phyloP scores from a whole-genome alignment of 2,888 invertebrate species.

The Latrodectus elegans region DNA sequence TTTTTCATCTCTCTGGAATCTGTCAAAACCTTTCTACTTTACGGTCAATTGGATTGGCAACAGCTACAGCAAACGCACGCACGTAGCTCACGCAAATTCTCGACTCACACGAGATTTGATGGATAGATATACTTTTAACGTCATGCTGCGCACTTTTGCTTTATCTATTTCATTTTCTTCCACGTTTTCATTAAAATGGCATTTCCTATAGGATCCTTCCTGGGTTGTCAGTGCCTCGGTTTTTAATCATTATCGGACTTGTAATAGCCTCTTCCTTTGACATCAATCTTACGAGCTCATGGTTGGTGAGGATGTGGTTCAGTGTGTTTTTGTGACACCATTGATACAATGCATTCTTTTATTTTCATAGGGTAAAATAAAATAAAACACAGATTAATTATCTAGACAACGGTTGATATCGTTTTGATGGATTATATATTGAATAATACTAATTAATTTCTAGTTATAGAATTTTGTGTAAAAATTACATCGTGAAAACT shows the following conservation, averaged over 20 bases:
- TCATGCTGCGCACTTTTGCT: slow-evolving; percentile 13
- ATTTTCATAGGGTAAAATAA: neutral
- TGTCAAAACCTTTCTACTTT: slow-evolving; percentile 54
- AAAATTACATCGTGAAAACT: no score
- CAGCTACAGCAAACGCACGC: slow-evolving; percentile 23
- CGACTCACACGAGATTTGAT: slow-evolving; percentile 59
- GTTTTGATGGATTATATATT: no score
- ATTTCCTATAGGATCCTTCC: slow-evolving; percentile 21
- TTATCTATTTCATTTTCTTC: neutral
- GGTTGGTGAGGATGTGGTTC: slow-evolving; percentile 23
- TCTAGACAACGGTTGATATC: no score
- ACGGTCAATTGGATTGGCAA: slow-evolving; percentile 65
- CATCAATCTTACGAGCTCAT: slow-evolving; percentile 48
- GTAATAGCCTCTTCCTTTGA: slow-evolving; percentile 40
- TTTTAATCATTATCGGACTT: slow-evolving; percentile 55
- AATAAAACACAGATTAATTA: no score
- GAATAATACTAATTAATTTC: no score
- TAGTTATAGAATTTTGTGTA: no score
- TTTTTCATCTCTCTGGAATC: slow-evolving; percentile 37
- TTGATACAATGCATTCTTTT: neutral
- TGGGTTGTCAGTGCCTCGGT: slow-evolving; percentile 7
- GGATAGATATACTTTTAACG: slow-evolving; percentile 56
- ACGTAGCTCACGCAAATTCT: slow-evolving; percentile 59
- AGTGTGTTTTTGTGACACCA: neutral
- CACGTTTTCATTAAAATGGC: slow-evolving; percentile 46